Base-by-base conservation (phyloP, 1,140 invertebrate species). In the Melanaphis sacchari region DNA sequence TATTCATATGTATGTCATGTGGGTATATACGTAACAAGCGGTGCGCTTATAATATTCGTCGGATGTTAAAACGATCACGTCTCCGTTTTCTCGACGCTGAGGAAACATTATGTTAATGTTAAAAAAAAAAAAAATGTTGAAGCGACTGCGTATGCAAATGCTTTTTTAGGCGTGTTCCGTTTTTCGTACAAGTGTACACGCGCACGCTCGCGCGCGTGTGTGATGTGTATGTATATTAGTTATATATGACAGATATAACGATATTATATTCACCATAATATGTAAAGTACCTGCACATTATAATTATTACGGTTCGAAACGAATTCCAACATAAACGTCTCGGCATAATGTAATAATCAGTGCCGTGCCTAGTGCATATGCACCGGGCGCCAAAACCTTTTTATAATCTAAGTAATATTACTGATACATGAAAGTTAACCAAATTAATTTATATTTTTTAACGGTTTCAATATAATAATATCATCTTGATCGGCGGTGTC, bases 231-330 rank as follows among this genome's bases (percentile, higher is more conserved):
- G 46, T 18, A 46, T 46, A 46, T 46, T 46, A 43, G 43, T 43
- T 43, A 43, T 15, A 46, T 2, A 46, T 6, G 31, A n/a, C 31
- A n/a, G 11, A n/a, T n/a, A 66, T 66, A 66, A 66, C 59, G 31
- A 76, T n/a, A 76, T 76, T 76, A n/a, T 76, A 76, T 76, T 76
- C 59, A 18, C 59, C 59, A n/a, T 76, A n/a, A 76, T 76, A 76
- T 76, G 59, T 76, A n/a, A 76, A 76, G 15, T 76, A 76, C 59
- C 59, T n/a, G 59, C 59, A 76, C 36, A 38, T 82, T 82, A 38
- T 82, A 82, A 82, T 82, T 82, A 82, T 82, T 38, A 7, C 22
- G 6, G 76, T 36, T 38, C 76, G 36, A 38, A 82, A 82, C 21
- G 76, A 36, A 82, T 82, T 38, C 38, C 36, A 38, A 82, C 76